A percentile compares a stretch with the other conserved stretches of the same genome.
Evolutionary conservation across 1,140 invertebrate genomes (phyloP).

Genomic region (Eumeta japonica): DNA sequence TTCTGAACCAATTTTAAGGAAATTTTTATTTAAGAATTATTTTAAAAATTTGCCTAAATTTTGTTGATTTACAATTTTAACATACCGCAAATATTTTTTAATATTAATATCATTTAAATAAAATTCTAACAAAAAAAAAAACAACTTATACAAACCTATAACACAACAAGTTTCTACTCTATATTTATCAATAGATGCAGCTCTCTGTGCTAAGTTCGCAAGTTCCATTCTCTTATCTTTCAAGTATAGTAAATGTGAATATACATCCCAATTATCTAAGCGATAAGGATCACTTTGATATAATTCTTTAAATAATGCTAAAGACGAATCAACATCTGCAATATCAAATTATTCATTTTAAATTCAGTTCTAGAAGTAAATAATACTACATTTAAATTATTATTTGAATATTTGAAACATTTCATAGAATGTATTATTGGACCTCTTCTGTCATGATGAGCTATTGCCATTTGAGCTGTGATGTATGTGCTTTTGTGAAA

Average conservation of each 20-base stretch:
- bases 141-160: slow-evolving; percentile 67
- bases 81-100: no score
- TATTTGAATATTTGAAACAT: slow-evolving; percentile 9
- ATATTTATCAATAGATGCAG: slow-evolving; percentile 94
- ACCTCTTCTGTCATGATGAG: slow-evolving; percentile 91
- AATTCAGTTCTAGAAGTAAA: no score
- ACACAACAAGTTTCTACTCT: slow-evolving; percentile 97
- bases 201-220: slow-evolving; percentile 89
- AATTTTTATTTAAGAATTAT: no score
- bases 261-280: slow-evolving; percentile 93
- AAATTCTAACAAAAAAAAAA: no score
- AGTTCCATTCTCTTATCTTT: slow-evolving; percentile 91
- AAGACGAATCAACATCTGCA: slow-evolving; percentile 87
- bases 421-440: not conserved
- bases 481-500: slow-evolving; percentile 88
- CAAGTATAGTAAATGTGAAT: slow-evolving; percentile 94
- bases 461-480: slow-evolving; percentile 88
- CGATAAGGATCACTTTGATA: slow-evolving; percentile 87
- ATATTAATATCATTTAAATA: no score
- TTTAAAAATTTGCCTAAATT: no score
- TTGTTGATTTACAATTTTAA: no score
- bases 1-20: no score
- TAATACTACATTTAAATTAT: slow-evolving; percentile 8
- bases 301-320: slow-evolving; percentile 79
- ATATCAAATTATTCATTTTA: slow-evolving; percentile 13